These are phyloP conservation scores for Scalopus aquaticus DNA, from an alignment of 2,113 vertebrate genomes.

Conservation along the genomic window DNA sequence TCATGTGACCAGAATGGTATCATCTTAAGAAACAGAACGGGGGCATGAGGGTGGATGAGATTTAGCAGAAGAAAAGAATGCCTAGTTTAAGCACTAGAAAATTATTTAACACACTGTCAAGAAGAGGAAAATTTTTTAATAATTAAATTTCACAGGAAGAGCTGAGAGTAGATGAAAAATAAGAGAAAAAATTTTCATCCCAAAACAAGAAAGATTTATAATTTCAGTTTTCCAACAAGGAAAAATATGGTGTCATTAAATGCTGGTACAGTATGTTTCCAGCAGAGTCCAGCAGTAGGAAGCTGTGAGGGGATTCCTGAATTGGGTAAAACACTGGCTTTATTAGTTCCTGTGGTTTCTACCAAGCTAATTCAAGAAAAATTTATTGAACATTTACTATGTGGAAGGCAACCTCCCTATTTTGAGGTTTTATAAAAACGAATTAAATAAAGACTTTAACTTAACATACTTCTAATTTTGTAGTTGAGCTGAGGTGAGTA, in stretches of 20 bases:
- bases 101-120: background rate
- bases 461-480: background rate
- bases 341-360: background rate
- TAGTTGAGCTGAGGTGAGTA: background rate
- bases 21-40: background rate
- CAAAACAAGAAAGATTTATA: background rate
- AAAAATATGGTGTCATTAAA: background rate
- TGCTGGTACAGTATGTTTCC: background rate
- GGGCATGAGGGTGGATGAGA: fast-evolving
- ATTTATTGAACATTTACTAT: background rate
- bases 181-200: background rate
- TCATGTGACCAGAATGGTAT: background rate
- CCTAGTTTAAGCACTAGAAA: background rate
- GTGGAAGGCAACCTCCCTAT: background rate
- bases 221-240: background rate
- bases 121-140: background rate
- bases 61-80: background rate
- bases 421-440: background rate
- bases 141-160: background rate
- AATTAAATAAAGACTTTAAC: background rate
- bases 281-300: background rate
- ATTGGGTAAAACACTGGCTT: background rate
- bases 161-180: background rate
- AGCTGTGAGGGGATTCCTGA: background rate
- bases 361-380: background rate